Evolutionary conservation across 2,113 vertebrate genomes (phyloP).

Genomic region (Montifringilla adamsi): DNA sequence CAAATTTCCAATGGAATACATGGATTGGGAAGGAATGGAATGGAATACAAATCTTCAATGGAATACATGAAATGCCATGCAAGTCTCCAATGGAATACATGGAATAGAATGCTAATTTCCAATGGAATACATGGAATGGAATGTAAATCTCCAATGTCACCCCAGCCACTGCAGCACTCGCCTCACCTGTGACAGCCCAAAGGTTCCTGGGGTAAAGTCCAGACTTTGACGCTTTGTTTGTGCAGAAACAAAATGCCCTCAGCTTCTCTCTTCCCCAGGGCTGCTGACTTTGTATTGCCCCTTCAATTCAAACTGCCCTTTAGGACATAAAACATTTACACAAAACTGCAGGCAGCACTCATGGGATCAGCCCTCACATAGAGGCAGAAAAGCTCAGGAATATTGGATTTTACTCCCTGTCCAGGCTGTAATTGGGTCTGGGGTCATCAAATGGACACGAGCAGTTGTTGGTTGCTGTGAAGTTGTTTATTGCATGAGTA

Average conservation of each 20-base stretch:
- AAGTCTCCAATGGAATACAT: too few species aligned
- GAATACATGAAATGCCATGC: too few species aligned
- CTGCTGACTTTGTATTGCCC: too few species aligned
- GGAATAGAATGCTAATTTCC: too few species aligned
- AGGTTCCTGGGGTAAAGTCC: neutral
- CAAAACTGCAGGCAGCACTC: neutral
- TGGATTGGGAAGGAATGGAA: too few species aligned
- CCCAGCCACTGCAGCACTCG: neutral
- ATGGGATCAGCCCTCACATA: fast-evolving
- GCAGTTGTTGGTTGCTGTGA: neutral
- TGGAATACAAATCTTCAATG: too few species aligned
- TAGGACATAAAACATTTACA: neutral
- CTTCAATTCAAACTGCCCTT: neutral
- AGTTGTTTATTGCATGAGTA: neutral
- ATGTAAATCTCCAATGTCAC: neutral
- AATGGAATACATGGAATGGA: too few species aligned
- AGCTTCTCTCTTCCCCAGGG: neutral
- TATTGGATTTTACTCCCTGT: neutral
- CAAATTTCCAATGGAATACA: too few species aligned
- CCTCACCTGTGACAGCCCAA: neutral
- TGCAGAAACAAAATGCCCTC: neutral
- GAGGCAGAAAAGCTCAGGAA: neutral
- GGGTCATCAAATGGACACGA: neutral
- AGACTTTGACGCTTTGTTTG: neutral
- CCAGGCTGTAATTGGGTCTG: neutral